Percentiles rank a stretch among this genome's conserved stretches.
Evolutionary conservation across 2,888 invertebrate species (phyloP).

Genomic region (Eupeodes luniger): DNA sequence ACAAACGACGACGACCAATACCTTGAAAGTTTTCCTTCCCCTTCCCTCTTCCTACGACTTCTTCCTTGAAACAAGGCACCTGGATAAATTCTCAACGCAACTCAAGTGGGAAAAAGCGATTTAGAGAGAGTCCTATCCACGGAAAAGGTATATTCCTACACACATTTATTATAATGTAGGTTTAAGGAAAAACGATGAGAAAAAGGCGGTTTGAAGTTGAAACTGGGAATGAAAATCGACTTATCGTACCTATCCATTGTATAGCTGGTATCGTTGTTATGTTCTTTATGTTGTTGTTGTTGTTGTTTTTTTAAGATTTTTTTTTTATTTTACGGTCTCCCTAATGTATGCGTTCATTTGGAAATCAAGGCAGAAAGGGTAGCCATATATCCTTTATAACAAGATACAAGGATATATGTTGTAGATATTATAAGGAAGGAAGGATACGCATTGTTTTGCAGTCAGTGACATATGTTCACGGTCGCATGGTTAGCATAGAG

Average conservation of each 20-base stretch:
- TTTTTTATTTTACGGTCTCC: conserved; percentile 52
- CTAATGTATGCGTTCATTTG: conserved; percentile 74
- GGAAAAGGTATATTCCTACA: conserved; percentile 11
- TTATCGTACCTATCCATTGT: conserved; percentile 66
- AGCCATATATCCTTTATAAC: conserved; percentile 40
- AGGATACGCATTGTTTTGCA: conserved; percentile 73
- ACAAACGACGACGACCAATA: conserved; percentile 36
- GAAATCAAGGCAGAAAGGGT: conserved; percentile 64
- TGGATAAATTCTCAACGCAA: conserved; percentile 68
- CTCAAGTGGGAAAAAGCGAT: conserved; percentile 65
- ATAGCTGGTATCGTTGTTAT: conserved; percentile 60
- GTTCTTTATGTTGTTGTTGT: conserved; percentile 47
- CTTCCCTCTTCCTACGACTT: neutral
- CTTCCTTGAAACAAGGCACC: conserved; percentile 48
- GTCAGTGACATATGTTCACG: conserved; percentile 72
- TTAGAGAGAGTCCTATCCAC: conserved; percentile 42
- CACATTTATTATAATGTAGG: neutral
- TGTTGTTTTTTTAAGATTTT: conserved; percentile 15
- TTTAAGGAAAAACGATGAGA: conserved; percentile 20
- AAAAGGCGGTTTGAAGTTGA: conserved; percentile 40
- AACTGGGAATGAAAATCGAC: conserved; percentile 70
- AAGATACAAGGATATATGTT: conserved; percentile 25
- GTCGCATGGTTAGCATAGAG: conserved; percentile 68
- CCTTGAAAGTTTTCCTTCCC: conserved; percentile 34
- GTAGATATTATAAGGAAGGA: conserved; percentile 9